These are phyloP conservation scores for Ochotona princeps DNA, from an alignment of 2,113 vertebrate genomes.

Conservation along the genomic window DNA sequence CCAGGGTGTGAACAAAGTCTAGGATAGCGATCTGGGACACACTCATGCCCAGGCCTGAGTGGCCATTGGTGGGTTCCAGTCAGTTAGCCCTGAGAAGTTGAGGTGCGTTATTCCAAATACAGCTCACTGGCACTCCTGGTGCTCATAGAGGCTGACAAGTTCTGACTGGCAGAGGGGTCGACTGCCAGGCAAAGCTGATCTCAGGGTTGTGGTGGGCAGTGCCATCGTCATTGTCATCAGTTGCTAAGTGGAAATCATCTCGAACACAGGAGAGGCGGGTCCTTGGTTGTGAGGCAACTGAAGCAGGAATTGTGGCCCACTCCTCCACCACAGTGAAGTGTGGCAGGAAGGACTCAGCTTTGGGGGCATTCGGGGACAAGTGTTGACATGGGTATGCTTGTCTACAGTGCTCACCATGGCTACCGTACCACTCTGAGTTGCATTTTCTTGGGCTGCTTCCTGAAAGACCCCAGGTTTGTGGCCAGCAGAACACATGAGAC, in stretches of 20 bases:
- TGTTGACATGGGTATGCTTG: background rate
- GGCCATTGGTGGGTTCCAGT: background rate
- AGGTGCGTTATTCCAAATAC: background rate
- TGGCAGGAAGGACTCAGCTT: background rate
- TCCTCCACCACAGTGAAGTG: background rate
- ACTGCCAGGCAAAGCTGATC: too few species aligned
- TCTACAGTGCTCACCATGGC: too few species aligned
- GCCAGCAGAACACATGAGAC: background rate
- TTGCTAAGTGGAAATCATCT: background rate
- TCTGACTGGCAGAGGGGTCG: background rate
- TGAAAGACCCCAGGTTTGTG: background rate
- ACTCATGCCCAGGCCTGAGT: background rate
- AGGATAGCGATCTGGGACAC: background rate
- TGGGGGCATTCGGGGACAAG: fast-evolving
- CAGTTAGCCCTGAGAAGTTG: too few species aligned
- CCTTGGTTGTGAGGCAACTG: too few species aligned
- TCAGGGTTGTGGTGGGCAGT: background rate
- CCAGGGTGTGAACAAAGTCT: background rate
- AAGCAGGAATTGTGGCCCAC: background rate
- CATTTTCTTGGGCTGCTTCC: background rate
- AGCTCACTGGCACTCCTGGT: background rate
- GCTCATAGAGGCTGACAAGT: background rate
- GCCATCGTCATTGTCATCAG: background rate
- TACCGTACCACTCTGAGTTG: too few species aligned
- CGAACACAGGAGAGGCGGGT: background rate